A percentile compares a stretch with the other conserved stretches of the same genome.
Evolutionary conservation across 1,140 invertebrate species (phyloP).

Genomic region (Prorops nasuta): DNA sequence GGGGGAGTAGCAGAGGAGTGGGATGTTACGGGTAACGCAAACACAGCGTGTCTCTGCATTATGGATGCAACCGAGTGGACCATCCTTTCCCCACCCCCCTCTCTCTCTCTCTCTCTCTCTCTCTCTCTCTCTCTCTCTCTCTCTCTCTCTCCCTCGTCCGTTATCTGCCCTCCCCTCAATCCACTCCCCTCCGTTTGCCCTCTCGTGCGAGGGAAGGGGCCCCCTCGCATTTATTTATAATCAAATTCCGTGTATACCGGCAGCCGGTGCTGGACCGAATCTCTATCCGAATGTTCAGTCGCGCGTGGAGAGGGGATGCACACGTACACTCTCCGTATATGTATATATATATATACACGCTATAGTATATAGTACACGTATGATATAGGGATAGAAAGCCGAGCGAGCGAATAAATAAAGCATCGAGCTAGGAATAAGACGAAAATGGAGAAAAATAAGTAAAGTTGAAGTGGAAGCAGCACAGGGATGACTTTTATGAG

Average conservation of each 20-base stretch:
- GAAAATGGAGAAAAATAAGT: background rate
- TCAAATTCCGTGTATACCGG: slow-evolving; percentile 54
- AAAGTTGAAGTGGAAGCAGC: background rate
- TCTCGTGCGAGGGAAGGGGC: slow-evolving; percentile 16
- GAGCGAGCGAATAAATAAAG: background rate
- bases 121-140: background rate
- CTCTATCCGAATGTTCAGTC: slow-evolving; percentile 42
- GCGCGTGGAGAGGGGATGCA: slow-evolving; percentile 17
- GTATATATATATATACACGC: no score
- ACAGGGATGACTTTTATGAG: no score
- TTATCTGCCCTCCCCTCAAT: slow-evolving; percentile 8
- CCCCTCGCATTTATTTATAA: slow-evolving; percentile 55
- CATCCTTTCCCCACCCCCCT: slow-evolving; percentile 20
- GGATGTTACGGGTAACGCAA: slow-evolving; percentile 49
- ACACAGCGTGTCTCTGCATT: slow-evolving; percentile 48
- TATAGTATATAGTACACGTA: no score
- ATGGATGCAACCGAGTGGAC: slow-evolving; percentile 53
- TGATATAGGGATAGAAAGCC: background rate
- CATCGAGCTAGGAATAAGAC: background rate
- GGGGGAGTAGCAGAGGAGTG: no score
- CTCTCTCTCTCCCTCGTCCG: slow-evolving; percentile 9
- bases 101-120: slow-evolving; percentile 6
- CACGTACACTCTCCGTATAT: background rate
- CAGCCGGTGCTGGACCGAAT: slow-evolving; percentile 45
- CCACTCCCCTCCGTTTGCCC: slow-evolving; percentile 17